phyloP scores from a whole-genome alignment of 1,140 invertebrate species.

The Megathymus violae region DNA sequence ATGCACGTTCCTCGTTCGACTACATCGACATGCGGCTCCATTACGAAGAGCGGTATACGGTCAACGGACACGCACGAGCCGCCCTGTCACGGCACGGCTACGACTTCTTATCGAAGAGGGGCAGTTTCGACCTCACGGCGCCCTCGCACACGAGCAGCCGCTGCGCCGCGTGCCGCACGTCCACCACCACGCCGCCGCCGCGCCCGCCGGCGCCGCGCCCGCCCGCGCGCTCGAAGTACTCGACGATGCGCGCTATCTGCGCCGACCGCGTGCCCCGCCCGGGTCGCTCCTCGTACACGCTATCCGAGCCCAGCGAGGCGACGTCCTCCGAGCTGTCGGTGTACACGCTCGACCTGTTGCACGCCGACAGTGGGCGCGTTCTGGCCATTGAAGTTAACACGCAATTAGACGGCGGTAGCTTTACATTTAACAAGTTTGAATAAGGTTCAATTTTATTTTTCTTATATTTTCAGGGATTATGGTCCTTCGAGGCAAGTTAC shows the following conservation, averaged over 20 bases:
- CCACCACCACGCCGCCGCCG: too few species aligned
- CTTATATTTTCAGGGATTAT: too few species aligned
- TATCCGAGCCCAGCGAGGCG: constrained; percentile 90
- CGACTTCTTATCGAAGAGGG: constrained; percentile 92
- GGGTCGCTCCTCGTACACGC: constrained; percentile 86
- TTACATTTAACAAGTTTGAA: too few species aligned
- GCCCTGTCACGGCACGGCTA: too few species aligned
- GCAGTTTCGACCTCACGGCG: constrained; percentile 92
- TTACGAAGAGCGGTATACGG: too few species aligned
- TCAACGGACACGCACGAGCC: too few species aligned
- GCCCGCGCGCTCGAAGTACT: constrained; percentile 90
- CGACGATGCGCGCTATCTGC: constrained; percentile 93
- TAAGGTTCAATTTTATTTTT: too few species aligned
- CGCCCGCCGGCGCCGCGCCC: constrained; percentile 53
- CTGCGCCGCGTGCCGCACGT: too few species aligned
- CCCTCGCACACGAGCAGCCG: constrained; percentile 91
- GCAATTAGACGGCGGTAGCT: too few species aligned
- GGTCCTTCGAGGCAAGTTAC: too few species aligned
- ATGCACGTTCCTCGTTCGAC: too few species aligned
- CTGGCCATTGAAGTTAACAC: background rate
- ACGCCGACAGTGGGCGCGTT: constrained; percentile 82
- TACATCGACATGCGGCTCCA: too few species aligned
- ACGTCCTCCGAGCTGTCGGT: constrained; percentile 94
- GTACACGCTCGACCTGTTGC: constrained; percentile 91
- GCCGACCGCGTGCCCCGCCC: constrained; percentile 84